Evolutionary conservation across 1,140 invertebrate genomes (phyloP).

Genomic region (Parapsyche elsis): DNA sequence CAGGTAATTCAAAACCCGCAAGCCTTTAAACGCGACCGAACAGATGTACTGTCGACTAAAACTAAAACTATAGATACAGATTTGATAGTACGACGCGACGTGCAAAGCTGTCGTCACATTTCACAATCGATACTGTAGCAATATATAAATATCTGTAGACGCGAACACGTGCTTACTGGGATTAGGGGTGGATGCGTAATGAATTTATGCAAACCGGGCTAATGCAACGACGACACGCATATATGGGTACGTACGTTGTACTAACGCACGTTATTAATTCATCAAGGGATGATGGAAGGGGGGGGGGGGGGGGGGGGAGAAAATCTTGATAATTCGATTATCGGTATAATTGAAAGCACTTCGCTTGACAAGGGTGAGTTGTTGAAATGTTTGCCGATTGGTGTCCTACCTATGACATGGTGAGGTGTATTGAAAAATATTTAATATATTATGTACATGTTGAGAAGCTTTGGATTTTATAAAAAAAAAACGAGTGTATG

Average conservation of each 20-base stretch:
- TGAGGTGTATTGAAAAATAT: no score
- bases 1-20: slow-evolving; percentile 22
- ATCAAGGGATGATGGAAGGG: slow-evolving; percentile 23
- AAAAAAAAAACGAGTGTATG: no score
- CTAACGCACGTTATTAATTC: slow-evolving; percentile 31
- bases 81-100: no score
- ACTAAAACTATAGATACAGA: no score
- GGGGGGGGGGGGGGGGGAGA: slow-evolving; percentile 18
- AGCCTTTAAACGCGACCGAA: not conserved
- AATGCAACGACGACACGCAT: slow-evolving; percentile 19
- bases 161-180: not conserved
- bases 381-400: slow-evolving; percentile 17
- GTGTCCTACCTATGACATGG: not conserved
- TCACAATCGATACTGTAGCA: no score
- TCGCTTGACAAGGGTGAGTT: slow-evolving; percentile 34
- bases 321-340: slow-evolving; percentile 48
- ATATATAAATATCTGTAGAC: not conserved
- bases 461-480: no score
- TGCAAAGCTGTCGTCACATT: no score
- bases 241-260: not conserved
- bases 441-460: no score
- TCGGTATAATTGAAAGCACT: slow-evolving; percentile 44
- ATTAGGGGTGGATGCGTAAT: not conserved
- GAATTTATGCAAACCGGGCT: slow-evolving; percentile 36
- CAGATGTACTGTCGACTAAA: no score